phyloP scores from a whole-genome alignment of 2,888 invertebrate species.

The Drosophila bunnanda region DNA sequence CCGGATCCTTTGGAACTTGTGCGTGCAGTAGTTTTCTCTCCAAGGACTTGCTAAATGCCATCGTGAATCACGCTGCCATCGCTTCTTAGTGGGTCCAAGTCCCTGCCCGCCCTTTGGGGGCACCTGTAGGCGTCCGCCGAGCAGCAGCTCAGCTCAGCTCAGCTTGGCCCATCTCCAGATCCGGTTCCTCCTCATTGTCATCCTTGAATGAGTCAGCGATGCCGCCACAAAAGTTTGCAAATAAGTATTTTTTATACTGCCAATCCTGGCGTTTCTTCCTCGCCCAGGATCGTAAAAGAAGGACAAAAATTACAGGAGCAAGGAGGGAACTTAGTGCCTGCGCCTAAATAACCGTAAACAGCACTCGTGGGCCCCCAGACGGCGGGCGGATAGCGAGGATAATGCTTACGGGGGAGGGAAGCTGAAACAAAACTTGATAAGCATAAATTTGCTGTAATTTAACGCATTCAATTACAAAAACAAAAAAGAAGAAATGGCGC shows the following conservation, averaged over 20 bases:
- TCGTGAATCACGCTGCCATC: slow-evolving; percentile 28
- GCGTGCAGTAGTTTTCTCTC: slow-evolving; percentile 5
- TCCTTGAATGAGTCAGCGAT: slow-evolving; percentile 63
- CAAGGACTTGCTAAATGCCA: slow-evolving; percentile 1
- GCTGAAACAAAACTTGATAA: slow-evolving; percentile 70
- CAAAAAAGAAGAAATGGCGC: slow-evolving; percentile 40
- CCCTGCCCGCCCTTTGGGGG: slow-evolving; percentile 28
- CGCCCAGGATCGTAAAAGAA: slow-evolving; percentile 61
- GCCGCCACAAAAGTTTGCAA: slow-evolving; percentile 74
- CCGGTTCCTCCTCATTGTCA: slow-evolving; percentile 43
- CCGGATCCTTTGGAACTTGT: not conserved
- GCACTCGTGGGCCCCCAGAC: slow-evolving; percentile 65
- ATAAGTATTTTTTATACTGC: slow-evolving; percentile 74
- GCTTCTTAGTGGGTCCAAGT: slow-evolving; percentile 1
- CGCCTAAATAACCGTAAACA: slow-evolving; percentile 76
- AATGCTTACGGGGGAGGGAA: slow-evolving; percentile 1
- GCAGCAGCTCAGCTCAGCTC: slow-evolving; percentile 2
- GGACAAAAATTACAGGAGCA: slow-evolving; percentile 45
- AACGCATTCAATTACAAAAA: slow-evolving; percentile 73
- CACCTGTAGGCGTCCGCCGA: slow-evolving; percentile 61
- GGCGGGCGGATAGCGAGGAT: too few relatives aligned
- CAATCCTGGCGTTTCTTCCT: slow-evolving; percentile 52
- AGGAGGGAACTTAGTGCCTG: slow-evolving; percentile 65
- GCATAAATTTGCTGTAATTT: slow-evolving; percentile 78
- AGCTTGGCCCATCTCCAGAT: slow-evolving; percentile 1